Evolutionary conservation across 2,888 invertebrate genomes (phyloP), one percentile per base, ranked within the genome.

Genomic region (Acanthosoma haemorrhoidale): DNA sequence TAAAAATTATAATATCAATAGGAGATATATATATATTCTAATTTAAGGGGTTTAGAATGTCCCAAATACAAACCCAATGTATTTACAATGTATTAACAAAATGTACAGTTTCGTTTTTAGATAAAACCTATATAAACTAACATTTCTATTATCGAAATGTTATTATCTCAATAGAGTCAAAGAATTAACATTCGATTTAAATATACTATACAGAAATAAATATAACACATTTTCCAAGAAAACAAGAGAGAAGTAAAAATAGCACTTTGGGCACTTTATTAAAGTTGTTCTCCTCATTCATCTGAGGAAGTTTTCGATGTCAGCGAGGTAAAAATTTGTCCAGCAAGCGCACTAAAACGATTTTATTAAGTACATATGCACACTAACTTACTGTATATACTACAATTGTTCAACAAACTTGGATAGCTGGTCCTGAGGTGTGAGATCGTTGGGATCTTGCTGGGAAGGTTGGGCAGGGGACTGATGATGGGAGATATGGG

Each of bases 321-420:
- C 31, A 41, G 64, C 64, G 41, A 38, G 64, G 64, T 64, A 64
- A 64, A 64, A 39, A 64, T 25, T 39, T 64, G 21, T 34, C 16
- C 59, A 38, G 29, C 41, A 31, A 36, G 21, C 25, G 41, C 34
- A 59, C 31, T 13, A 13, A 21, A 41, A 41, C 18, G 39, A 39
- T n/a, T 41, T 57, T 64, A 15, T 64, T 64, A 64, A 64, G 64
- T 64, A 64, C 64, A 31, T 41, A 36, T 6, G 61, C 41, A 36
- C 64, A 41, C 64, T 64, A 64, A 41, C 15, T 64, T 64, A 64
- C 64, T 64, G 64, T 64, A 69, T 70, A 67, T 76, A 91, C 91
- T 92, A 93, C 88, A 93, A 91, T 84, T 92, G 91, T 84, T 96
- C 96, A 79, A 95, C 95, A 84, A 92, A 95, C 83, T 94, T 94